These are phyloP conservation scores for Bombus soroeensis DNA, from an alignment of 1,140 invertebrate genomes.

Conservation along the genomic window DNA sequence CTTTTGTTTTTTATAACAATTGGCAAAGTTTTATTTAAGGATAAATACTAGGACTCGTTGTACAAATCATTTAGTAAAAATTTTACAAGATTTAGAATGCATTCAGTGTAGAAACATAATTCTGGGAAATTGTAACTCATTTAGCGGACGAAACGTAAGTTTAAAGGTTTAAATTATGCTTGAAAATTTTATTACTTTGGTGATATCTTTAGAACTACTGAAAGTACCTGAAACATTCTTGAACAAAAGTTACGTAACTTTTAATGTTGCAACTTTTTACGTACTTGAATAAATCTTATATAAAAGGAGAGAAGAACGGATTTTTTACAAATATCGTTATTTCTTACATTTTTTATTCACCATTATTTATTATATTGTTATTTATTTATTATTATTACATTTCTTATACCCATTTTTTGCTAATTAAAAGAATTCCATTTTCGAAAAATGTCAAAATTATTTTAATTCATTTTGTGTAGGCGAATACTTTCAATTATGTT, in stretches of 20 bases:
- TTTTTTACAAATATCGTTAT: background rate
- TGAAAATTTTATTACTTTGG: background rate
- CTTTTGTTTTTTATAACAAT: background rate
- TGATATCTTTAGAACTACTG: background rate
- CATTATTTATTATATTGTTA: too few species aligned
- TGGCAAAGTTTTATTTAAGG: background rate
- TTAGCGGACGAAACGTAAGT: background rate
- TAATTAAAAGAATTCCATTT: too few species aligned
- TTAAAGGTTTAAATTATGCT: background rate
- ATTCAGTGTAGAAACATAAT: background rate
- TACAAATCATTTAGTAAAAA: background rate
- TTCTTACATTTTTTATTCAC: too few species aligned
- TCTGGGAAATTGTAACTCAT: background rate
- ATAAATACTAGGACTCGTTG: too few species aligned
- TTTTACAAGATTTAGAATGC: background rate
- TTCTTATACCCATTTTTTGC: too few species aligned
- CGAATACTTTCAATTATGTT: too few species aligned
- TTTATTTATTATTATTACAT: too few species aligned
- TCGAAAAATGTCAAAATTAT: too few species aligned
- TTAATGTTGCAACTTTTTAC: background rate
- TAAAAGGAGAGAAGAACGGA: background rate
- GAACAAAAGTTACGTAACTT: background rate
- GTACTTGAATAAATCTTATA: too few species aligned
- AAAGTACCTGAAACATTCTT: background rate
- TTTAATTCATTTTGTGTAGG: too few species aligned